Conservation (phyloP, 2,888 invertebrate species). For the Pseudolycoriella hygida region DNA sequence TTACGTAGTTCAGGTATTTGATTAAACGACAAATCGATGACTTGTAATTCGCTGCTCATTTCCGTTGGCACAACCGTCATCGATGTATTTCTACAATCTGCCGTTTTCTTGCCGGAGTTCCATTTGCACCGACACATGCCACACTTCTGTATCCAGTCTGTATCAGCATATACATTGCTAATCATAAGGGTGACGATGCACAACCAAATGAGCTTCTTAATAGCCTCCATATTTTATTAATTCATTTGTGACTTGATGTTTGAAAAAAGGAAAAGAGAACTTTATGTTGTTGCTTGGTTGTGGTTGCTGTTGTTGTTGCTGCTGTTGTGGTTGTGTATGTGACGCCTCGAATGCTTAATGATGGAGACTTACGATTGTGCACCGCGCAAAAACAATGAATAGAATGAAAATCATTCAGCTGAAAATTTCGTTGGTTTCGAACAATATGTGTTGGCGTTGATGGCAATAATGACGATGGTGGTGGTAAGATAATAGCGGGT, state of each 20-base stretch:
- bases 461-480: too few species aligned
- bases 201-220: neutral
- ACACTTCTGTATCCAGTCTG: conserved; percentile 26
- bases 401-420: too few species aligned
- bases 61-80: conserved; percentile 51
- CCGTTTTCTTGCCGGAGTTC: conserved; percentile 69
- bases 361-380: too few species aligned
- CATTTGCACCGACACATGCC: conserved; percentile 61
- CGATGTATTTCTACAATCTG: conserved; percentile 54
- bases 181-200: neutral
- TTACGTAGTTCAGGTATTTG: conserved; percentile 43
- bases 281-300: too few species aligned
- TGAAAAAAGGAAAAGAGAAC: too few species aligned
- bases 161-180: conserved; percentile 12
- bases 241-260: neutral
- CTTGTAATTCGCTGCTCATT: conserved; percentile 52
- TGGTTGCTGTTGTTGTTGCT: too few species aligned
- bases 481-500: too few species aligned
- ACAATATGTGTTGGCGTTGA: too few species aligned
- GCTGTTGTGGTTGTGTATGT: too few species aligned
- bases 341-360: too few species aligned
- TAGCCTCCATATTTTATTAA: neutral
- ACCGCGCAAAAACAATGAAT: too few species aligned
- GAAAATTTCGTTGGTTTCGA: too few species aligned
- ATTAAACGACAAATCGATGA: conserved; percentile 55